These are phyloP conservation scores for Rousettus madagascariensis DNA, from an alignment of 2,797 vertebrate genomes.

Conservation along the genomic window DNA sequence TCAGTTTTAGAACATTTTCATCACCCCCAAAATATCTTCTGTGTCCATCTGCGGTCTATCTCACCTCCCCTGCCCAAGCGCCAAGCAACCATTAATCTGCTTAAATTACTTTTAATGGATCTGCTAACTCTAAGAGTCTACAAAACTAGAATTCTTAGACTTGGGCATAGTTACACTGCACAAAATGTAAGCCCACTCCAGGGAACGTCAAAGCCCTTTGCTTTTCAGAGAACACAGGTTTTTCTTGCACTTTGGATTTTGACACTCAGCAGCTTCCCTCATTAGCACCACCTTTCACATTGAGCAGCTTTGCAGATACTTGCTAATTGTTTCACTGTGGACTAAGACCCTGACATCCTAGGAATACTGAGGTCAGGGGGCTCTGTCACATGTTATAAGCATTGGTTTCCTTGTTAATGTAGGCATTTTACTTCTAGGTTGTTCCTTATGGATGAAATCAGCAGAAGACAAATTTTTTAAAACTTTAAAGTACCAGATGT, in stretches of 20 bases:
- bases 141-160: not conserved
- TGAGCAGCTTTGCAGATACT: not conserved
- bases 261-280: constrained; percentile 45
- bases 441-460: constrained; percentile 41
- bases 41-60: not conserved
- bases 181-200: not conserved
- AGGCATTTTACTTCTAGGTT: constrained; percentile 42
- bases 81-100: not conserved
- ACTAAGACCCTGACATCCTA: constrained; percentile 2
- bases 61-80: not conserved
- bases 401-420: constrained; percentile 34
- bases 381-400: not conserved
- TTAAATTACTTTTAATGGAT: not conserved
- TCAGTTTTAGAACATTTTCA: not conserved
- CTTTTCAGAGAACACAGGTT: constrained; percentile 54
- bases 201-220: constrained; percentile 31
- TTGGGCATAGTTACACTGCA: not conserved
- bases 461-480: not conserved
- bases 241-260: constrained; percentile 49
- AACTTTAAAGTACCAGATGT: not conserved
- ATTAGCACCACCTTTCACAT: constrained; percentile 13
- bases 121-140: not conserved
- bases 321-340: constrained; percentile 56
- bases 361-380: constrained; percentile 20
- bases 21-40: not conserved